phyloP scores from a whole-genome alignment of 2,888 invertebrate genomes.

The Thera obeliscata region DNA sequence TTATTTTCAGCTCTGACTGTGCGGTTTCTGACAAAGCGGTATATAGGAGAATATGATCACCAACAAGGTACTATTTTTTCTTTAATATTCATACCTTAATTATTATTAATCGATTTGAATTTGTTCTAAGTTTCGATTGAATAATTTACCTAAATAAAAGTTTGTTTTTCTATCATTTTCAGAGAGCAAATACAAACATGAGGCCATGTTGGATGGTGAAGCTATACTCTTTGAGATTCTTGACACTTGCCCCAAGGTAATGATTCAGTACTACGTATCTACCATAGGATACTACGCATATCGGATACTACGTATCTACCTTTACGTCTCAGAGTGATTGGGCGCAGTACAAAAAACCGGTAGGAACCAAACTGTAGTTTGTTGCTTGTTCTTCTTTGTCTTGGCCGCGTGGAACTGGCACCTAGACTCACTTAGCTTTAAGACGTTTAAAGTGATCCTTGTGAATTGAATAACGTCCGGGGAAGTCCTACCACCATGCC shows the following conservation, averaged over 20 bases:
- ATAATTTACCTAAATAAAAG: neutral
- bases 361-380: too few relatives aligned
- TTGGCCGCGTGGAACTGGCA: too few relatives aligned
- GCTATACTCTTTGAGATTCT: slow-evolving; percentile 95
- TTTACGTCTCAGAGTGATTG: too few relatives aligned
- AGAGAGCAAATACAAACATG: slow-evolving; percentile 96
- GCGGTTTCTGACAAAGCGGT: slow-evolving; percentile 95
- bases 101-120: neutral
- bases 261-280: neutral
- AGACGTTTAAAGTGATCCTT: too few relatives aligned
- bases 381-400: too few relatives aligned
- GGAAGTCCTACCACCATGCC: too few relatives aligned
- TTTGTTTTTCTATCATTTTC: slow-evolving; percentile 59
- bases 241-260: slow-evolving; percentile 94
- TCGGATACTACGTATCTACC: too few relatives aligned
- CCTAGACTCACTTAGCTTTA: too few relatives aligned
- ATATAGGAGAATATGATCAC: slow-evolving; percentile 97
- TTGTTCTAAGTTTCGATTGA: neutral
- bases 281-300: too few relatives aligned
- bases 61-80: slow-evolving; percentile 88
- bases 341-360: too few relatives aligned
- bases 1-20: slow-evolving; percentile 89
- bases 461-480: too few relatives aligned
- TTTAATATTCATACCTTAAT: slow-evolving; percentile 2
- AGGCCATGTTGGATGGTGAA: slow-evolving; percentile 94